Base-by-base conservation (phyloP, 2,888 invertebrate genomes). In the Frankliniella intonsa region DNA sequence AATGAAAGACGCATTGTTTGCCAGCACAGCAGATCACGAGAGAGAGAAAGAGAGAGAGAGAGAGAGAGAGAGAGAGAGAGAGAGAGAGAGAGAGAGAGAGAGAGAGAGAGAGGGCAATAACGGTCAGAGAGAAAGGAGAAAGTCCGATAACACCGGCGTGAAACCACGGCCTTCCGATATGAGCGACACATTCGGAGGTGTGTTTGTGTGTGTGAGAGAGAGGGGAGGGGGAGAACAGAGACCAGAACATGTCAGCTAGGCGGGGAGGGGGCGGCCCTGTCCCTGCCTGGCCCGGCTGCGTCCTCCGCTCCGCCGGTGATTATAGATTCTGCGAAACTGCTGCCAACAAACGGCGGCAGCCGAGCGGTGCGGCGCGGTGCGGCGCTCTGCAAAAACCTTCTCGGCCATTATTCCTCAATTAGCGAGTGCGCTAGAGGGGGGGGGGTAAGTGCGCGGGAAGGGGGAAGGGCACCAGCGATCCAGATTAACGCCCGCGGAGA, bases 361-460 rank as follows among this genome's bases (percentile, higher is more conserved):
- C 38, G 38, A 17, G 62, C 62, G 22, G 69, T n/a, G 2, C 10
- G n/a, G 22, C 7, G 69, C 69, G 9, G 22, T 22, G 22, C 10
- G 25, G 9, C 12, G 69, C 69, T 9, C 25, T 22, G 69, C 69
- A 76, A 76, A 25, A 76, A 76, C 25, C 69, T 22, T 22, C 17
- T 62, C 62, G 11, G 10, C 69, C 69, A 76, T 76, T 25, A 25
- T 76, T 76, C 69, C 12, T 25, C 69, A 76, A 76, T 76, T 76
- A 76, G 69, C 62, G 62, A n/a, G 62, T 55, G 55, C n/a, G 14
- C 19, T 11, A 25, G 25, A 22, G 25, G 69, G 25, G 25, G 10
- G 69, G 69, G 22, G 69, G 69, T 8, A 12, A 2, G 55, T 55
- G 55, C 3, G 55, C 3, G 55, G 2, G 55, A 55, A 62, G n/a